Evolutionary conservation across 2,888 invertebrate species (phyloP).

Genomic region (Agapostemon virescens): DNA sequence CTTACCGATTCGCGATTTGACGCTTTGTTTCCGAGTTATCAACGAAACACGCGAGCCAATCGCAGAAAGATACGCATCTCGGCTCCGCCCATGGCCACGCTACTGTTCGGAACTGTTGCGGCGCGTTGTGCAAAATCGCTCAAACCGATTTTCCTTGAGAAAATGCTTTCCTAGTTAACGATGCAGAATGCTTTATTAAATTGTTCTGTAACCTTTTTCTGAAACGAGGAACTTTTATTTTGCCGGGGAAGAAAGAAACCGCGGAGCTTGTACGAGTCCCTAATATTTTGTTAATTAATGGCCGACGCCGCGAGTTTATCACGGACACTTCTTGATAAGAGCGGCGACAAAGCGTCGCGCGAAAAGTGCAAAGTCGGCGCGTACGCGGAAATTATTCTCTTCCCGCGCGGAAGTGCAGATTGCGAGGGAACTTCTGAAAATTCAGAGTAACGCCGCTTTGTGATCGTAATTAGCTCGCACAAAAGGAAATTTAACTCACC

Average conservation of each 20-base stretch:
- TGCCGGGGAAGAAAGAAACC: background rate
- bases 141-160: too few relatives aligned
- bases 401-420: background rate
- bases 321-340: background rate
- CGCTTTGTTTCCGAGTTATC: too few relatives aligned
- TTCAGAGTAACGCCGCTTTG: background rate
- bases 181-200: background rate
- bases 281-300: background rate
- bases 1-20: too few relatives aligned
- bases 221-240: background rate
- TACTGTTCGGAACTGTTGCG: too few relatives aligned
- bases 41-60: too few relatives aligned
- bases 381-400: background rate
- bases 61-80: too few relatives aligned
- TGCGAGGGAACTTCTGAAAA: background rate
- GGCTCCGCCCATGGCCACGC: too few relatives aligned
- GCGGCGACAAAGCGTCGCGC: background rate
- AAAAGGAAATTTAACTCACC: background rate
- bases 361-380: background rate
- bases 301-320: background rate
- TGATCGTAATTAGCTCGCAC: conserved; percentile 10
- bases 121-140: too few relatives aligned
- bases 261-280: background rate
- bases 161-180: too few relatives aligned
- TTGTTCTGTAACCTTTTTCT: background rate